A percentile compares a stretch with the other conserved stretches of the same genome.
These are phyloP conservation scores for Arnoldichthys spilopterus DNA, from an alignment of 2,797 vertebrate species.

Conservation along the genomic window DNA sequence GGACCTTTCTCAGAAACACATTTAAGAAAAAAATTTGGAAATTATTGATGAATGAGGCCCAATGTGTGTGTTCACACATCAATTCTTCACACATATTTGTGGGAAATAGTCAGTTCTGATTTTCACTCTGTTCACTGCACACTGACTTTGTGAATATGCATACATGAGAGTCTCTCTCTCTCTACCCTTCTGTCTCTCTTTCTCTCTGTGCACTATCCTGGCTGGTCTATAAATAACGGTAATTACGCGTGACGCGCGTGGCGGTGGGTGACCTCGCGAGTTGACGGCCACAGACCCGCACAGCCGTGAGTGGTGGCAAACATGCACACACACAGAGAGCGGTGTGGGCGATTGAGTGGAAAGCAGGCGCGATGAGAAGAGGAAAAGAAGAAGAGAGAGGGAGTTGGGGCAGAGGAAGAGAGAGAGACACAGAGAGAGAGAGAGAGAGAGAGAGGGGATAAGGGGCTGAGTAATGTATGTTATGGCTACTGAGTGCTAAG, in stretches of 20 bases:
- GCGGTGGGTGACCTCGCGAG: conserved; percentile 68
- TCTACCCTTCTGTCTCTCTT: neutral
- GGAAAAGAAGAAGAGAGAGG: conserved; percentile 32
- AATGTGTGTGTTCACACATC: too few species aligned
- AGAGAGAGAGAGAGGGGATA: conserved; percentile 40
- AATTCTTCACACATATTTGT: too few species aligned
- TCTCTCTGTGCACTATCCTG: neutral
- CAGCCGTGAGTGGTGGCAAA: conserved; percentile 65
- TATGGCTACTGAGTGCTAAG: conserved; percentile 91
- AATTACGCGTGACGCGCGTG: conserved; percentile 78
- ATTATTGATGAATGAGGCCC: too few species aligned
- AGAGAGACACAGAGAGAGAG: neutral
- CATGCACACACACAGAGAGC: conserved; percentile 53
- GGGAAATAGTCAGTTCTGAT: too few species aligned
- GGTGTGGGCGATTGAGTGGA: conserved; percentile 76
- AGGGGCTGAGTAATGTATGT: conserved; percentile 87
- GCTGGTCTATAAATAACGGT: conserved; percentile 77
- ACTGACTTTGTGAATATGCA: neutral
- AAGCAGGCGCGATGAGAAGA: conserved; percentile 61
- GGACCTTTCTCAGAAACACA: too few species aligned
- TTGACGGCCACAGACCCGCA: conserved; percentile 69
- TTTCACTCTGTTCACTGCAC: neutral
- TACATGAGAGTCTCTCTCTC: neutral
- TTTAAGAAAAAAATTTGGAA: too few species aligned
- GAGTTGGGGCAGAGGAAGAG: conserved; percentile 9